Base-by-base conservation (phyloP, 2,113 vertebrate species). In the Nothoprocta perdicaria region DNA sequence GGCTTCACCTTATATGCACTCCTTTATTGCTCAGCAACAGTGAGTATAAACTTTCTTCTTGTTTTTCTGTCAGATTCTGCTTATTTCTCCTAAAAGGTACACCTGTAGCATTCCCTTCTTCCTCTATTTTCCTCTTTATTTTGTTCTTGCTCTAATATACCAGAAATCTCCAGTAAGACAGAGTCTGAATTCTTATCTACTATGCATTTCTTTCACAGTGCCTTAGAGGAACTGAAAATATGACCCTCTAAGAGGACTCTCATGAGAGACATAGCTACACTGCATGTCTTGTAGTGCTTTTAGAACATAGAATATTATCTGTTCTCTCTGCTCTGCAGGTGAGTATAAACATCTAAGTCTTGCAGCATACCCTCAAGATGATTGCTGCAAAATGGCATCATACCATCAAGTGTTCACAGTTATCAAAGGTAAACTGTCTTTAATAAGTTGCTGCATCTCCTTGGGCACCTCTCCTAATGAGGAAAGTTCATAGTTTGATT, bases 401-500 rank as follows among this genome's bases (percentile, higher is more conserved):
- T 91, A 35, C 19, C 48, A n/a, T 26, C 65, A 60, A 91, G 35
- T 53, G 67, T 48, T 82, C 75, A 46, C 24, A 43, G 75, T 80
- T 91, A 52, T 86, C 50, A 78, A 85, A 91, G 48, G 52, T 86
- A 75, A 83, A 40, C 61, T 71, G 24, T 33, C 63, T 90, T 87
- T 93, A 88, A 58, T 72, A 89, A 87, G 45, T 68, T 75, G 27
- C 38, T 83, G 6, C 1, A 12, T 85, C 75, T 92, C 93, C 58
- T 67, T n/a, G 12, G 46, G 24, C 31, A 79, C 13, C 15, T 12
- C 67, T 65, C 27, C n/a, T 81, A 45, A 89, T 71, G 41, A 50
- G 53, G 23, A 76, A 76, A 63, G 75, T 21, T 62, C 31, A 55
- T 63, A 1, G 3, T 52, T 84, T 87, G 33, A 29, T 81, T 63